Evolutionary conservation across 1,140 invertebrate species (phyloP).

Genomic region (Wiebesia pumilae): DNA sequence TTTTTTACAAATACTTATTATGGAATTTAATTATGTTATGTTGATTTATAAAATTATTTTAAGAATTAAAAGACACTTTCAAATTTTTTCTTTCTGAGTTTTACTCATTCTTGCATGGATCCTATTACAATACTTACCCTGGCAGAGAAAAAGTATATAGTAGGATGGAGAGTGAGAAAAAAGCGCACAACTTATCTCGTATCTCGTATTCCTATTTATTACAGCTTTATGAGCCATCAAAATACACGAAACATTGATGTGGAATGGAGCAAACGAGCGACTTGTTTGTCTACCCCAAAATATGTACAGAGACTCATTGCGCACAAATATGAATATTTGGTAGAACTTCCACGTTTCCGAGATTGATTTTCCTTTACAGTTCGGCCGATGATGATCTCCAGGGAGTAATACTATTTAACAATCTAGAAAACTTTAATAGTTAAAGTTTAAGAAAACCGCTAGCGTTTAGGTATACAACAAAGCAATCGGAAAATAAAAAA

Average conservation of each 20-base stretch:
- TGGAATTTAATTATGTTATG: too few species aligned
- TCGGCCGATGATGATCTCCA: slow-evolving; percentile 62
- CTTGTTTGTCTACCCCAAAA: neutral
- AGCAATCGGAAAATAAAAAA: neutral
- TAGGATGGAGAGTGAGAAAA: neutral
- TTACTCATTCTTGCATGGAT: too few species aligned
- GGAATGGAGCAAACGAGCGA: neutral
- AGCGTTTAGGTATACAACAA: neutral
- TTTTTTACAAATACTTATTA: too few species aligned
- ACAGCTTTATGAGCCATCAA: neutral
- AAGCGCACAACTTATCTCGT: neutral
- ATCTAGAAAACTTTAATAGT: slow-evolving; percentile 67
- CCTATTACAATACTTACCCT: neutral
- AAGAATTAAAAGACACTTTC: too few species aligned
- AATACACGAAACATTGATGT: neutral
- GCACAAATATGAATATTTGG: slow-evolving; percentile 47
- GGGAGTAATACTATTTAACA: slow-evolving; percentile 69
- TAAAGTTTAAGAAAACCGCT: slow-evolving; percentile 70
- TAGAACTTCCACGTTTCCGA: slow-evolving; percentile 47
- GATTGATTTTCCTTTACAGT: slow-evolving; percentile 16
- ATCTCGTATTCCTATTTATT: neutral
- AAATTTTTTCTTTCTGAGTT: too few species aligned
- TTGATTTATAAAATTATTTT: too few species aligned
- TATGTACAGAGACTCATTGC: neutral
- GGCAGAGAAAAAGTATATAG: neutral